A percentile compares a stretch with the other conserved stretches of the same genome.
These are phyloP conservation scores for Drosophila dunni DNA, from an alignment of 1,140 invertebrate genomes.

Conservation along the genomic window DNA sequence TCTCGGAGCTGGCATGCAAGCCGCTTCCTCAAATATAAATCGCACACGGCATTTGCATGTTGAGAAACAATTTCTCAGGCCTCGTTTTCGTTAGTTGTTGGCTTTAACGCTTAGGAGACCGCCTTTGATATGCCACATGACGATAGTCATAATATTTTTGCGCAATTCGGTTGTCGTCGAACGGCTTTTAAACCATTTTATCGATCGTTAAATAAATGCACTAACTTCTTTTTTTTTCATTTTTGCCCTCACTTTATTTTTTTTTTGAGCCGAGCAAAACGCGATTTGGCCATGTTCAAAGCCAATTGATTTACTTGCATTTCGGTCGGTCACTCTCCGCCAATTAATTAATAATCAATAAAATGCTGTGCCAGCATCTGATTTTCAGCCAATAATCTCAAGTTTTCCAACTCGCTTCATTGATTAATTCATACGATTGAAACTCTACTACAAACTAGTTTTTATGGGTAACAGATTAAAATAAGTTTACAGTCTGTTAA, in stretches of 20 bases:
- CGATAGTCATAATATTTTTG: constrained; percentile 82
- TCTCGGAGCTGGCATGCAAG: constrained; percentile 66
- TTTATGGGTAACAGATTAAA: too few species aligned
- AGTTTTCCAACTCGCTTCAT: constrained; percentile 65
- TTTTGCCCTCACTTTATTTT: background rate
- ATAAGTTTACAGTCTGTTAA: constrained; percentile 11
- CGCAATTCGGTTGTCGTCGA: constrained; percentile 80
- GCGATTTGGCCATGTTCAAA: constrained; percentile 39
- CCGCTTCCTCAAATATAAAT: constrained; percentile 74
- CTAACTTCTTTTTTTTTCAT: constrained; percentile 52
- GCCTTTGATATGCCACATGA: constrained; percentile 76
- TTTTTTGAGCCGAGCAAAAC: constrained; percentile 3
- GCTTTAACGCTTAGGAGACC: constrained; percentile 48
- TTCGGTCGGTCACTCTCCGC: constrained; percentile 44
- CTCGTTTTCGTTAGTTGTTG: constrained; percentile 61
- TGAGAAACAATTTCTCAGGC: constrained; percentile 79
- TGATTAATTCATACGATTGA: constrained; percentile 53
- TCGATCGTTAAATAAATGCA: constrained; percentile 73
- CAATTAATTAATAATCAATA: constrained; percentile 70
- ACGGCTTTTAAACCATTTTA: constrained; percentile 62
- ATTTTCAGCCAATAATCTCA: constrained; percentile 31
- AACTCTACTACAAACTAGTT: too few species aligned
- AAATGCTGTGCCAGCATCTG: constrained; percentile 33
- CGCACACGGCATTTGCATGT: constrained; percentile 78
- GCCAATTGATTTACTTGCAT: constrained; percentile 48